phyloP scores from a whole-genome alignment of 1,140 invertebrate species.

The Aporrectodea caliginosa region DNA sequence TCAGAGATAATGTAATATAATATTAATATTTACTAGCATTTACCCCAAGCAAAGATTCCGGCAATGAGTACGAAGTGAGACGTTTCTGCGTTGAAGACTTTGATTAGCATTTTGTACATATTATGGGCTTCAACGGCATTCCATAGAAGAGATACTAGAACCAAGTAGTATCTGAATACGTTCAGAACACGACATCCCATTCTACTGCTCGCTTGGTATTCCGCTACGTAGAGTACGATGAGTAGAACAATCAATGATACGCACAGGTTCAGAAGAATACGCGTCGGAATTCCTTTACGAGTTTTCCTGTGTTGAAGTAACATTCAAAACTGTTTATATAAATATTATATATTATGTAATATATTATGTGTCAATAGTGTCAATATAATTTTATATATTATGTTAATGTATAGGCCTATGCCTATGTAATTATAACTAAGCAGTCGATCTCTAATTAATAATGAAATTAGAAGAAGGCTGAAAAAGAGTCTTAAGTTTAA shows the following conservation, averaged over 20 bases:
- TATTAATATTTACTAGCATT: too few relatives aligned
- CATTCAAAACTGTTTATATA: background rate
- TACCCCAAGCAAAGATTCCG: constrained; percentile 19
- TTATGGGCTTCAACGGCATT: constrained; percentile 25
- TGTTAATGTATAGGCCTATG: too few relatives aligned
- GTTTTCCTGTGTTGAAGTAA: background rate
- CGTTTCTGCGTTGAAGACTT: constrained; percentile 20
- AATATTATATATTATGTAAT: background rate
- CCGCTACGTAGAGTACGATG: constrained; percentile 20
- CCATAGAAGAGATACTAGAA: constrained; percentile 23
- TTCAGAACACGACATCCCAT: constrained; percentile 15
- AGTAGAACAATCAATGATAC: constrained; percentile 16
- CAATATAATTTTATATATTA: too few relatives aligned
- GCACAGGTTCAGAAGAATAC: constrained; percentile 13
- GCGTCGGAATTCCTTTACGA: constrained; percentile 15
- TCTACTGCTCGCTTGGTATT: background rate
- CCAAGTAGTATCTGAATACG: constrained; percentile 20
- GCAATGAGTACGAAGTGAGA: constrained; percentile 3
- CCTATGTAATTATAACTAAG: too few relatives aligned
- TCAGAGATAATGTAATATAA: too few relatives aligned
- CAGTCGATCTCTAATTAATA: too few relatives aligned
- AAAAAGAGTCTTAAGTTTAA: too few relatives aligned
- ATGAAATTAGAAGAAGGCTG: too few relatives aligned
- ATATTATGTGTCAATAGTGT: background rate
- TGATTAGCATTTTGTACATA: constrained; percentile 24